Evolutionary conservation across 2,888 invertebrate genomes (phyloP), one percentile per base, ranked within the genome.

Genomic region (Polymixis flavicincta): DNA sequence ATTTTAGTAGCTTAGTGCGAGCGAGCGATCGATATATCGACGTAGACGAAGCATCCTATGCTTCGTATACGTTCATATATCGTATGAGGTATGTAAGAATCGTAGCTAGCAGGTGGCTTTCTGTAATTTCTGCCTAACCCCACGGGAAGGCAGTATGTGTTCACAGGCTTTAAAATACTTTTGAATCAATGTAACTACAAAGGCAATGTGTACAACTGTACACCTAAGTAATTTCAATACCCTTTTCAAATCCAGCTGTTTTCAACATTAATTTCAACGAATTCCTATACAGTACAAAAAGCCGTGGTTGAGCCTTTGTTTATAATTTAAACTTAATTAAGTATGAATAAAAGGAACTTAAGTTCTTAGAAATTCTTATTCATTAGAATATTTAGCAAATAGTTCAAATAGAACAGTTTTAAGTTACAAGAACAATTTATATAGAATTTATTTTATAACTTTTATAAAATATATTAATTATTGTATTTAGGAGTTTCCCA

Each of bases 361-460:
- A 59, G 25, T 82, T 68, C 48, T 63, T 17, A 42, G 11, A 52
- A 73, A 52, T 52, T 25, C 45, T 69, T 42, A 55, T 83, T 60
- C 42, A 80, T 76, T 80, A 42, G 28, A 74, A 74, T 76, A 66
- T 54, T 85, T 77, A 42, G 14, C 28, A 61, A 85, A 78, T 82
- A 65, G 66, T 81, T 83, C 57, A 61, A 70, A 66, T 59, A 54
- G n/a, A 78, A 71, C 48, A 61, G 50, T 72, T 81, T 74, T 63
- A 68, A 55, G 28, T 70, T 37, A 50, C 42, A 45, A 37, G 64
- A 75, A 71, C 63, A 69, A 70, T 64, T 82, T 78, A 37, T 52
- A 48, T 48, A 42, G 7, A 32, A 57, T 64, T 48, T 8, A 48
- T 68, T 55, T 32, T 42, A 48, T 9, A 73, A 61, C 1, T 64